Evolutionary conservation across 2,113 vertebrate species (phyloP), one percentile per base, ranked within the genome.

Genomic region (Elephas maximus): DNA sequence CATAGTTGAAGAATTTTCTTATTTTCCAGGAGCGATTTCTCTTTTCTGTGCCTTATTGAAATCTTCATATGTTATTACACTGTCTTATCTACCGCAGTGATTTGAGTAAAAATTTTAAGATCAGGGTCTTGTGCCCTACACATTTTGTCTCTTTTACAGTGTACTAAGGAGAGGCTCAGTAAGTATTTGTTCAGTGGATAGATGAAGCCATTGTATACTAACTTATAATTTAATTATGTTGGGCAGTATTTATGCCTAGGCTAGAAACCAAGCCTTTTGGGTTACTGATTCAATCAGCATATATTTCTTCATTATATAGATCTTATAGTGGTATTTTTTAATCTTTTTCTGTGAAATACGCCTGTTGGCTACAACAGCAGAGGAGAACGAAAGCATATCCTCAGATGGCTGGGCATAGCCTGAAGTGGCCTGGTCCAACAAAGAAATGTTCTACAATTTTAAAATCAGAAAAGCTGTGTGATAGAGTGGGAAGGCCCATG

Each of bases 91-190:
- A 74, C n/a, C 62, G 0, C 33, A 48, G 37, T 62, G n/a, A 74
- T 91, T 88, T 83, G 24, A 74, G 41, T 69, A 91, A 85, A 51
- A 24, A 26, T 79, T 88, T 83, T 83, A 91, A 74, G 24, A 79
- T 91, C 48, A 76, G 12, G 21, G 1, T 91, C 44, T 20, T 65
- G 12, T 67, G 7, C 90, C 10, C 9, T 69, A 62, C 7, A 1
- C 57, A 44, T 80, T 93, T 48, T 91, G 18, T 93, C 37, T 79
- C 67, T 67, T 87, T 84, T 26, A 15, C 44, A 10, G 44, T 80
- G 1, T 74, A 44, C 33, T 69, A 77, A 74, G 37, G 30, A 82
- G n/a, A 80, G 10, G 14, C 33, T 84, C 37, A 62, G 23, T 82
- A 92, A 45, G 26, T 88, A 82, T 63, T 71, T 90, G 41, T 89